Base-by-base conservation (phyloP, 92 coral and sea anemone genomes). In the Palythoa heliodiscus region DNA sequence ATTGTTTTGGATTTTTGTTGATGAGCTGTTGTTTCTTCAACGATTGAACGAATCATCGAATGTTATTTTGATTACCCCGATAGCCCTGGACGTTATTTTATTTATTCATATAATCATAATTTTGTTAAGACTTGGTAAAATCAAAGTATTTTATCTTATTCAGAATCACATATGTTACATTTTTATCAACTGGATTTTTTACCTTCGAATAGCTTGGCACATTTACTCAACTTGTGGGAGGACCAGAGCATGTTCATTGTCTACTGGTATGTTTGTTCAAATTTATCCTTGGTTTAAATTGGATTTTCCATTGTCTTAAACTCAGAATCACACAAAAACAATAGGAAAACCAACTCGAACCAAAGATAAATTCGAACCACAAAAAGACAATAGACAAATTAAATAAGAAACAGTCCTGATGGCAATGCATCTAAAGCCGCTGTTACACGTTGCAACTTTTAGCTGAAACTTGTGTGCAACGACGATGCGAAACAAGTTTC, bases 231-330 rank as follows among this genome's bases (percentile, higher is more conserved):
- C 86, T 96, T 52, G 98, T 96, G 82, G 99, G 99, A 69, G 99
- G 99, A 11, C 98, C 98, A 86, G 99, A 95, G 67, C 90, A 82
- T 88, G 99, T 96, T 11, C 99, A 96, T 84, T 96, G 95, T 78
- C 79, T 96, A 72, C 87, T 96, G 95, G 99, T 96, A 92, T 55
- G 98, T 76, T 69, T 69, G 40, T 29, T 13, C 17, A 24, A 29
- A 25, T 13, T 69, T 9, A 69, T 14, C 6, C 17, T 14, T 0
- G 20, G 20, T 12, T 57, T 5, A 13, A 53, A 48, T 75, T 47
- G 79, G 24, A 20, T 75, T 58, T 58, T 58, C 2, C 5, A 19
- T 15, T 52, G 67, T 76, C 25, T 79, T 48, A 8, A 54, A 37
- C 37, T 70, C 48, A 15, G 4, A 66, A 16, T n/a, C 61, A 43